Evolutionary conservation across 2,113 vertebrate species (phyloP).

Genomic region (Progne subis): DNA sequence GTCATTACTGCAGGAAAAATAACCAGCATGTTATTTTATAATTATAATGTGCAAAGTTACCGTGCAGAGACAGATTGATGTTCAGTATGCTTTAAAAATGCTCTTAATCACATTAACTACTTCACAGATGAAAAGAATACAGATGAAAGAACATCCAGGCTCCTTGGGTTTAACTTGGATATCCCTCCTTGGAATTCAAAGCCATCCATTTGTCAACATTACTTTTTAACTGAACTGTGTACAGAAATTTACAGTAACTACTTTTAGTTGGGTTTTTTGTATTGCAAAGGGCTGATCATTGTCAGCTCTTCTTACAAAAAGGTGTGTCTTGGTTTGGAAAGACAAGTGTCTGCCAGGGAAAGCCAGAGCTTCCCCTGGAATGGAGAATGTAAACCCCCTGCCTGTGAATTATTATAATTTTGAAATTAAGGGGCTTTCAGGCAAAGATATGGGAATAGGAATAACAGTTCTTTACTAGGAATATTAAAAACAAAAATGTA

Average conservation of each 20-base stretch:
- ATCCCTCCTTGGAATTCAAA: neutral
- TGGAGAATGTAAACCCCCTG: too few relatives aligned
- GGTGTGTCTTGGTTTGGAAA: neutral
- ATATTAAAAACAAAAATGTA: too few relatives aligned
- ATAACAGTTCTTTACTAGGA: too few relatives aligned
- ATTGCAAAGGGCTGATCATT: neutral
- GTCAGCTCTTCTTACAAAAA: neutral
- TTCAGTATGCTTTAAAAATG: neutral
- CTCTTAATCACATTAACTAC: neutral
- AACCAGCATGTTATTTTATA: neutral
- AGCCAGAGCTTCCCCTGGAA: too few relatives aligned
- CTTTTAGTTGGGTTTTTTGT: neutral
- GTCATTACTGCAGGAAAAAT: neutral
- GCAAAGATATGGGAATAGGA: too few relatives aligned
- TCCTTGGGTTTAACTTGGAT: neutral
- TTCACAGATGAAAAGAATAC: neutral
- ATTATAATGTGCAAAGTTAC: neutral
- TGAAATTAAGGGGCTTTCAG: too few relatives aligned
- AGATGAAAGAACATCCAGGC: neutral
- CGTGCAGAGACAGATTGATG: neutral
- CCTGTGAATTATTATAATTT: too few relatives aligned
- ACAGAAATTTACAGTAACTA: neutral
- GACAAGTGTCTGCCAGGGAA: too few relatives aligned
- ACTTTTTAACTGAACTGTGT: neutral
- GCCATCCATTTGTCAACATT: neutral